phyloP scores from a whole-genome alignment of 2,888 invertebrate genomes.

The Ochropacha duplaris region DNA sequence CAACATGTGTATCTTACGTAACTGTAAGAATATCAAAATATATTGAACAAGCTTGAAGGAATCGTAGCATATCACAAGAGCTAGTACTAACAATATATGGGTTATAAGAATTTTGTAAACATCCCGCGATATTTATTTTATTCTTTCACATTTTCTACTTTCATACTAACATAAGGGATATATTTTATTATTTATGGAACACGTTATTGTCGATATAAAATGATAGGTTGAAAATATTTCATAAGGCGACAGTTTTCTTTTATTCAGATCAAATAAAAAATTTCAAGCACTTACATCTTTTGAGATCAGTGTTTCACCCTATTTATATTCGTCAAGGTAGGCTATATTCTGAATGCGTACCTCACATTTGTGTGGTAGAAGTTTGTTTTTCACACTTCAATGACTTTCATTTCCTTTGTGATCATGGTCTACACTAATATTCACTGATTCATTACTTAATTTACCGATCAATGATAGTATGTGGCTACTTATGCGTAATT shows the following conservation, averaged over 20 bases:
- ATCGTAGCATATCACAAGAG: background rate
- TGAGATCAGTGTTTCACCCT: background rate
- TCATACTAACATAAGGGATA: background rate
- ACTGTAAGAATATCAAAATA: background rate
- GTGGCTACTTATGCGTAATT: background rate
- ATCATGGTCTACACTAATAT: background rate
- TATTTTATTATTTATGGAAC: background rate
- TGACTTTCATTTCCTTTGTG: background rate
- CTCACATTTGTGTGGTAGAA: background rate
- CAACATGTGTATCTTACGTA: background rate
- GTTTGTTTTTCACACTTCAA: background rate
- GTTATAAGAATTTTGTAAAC: background rate
- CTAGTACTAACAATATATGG: background rate
- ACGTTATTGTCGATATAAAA: background rate
- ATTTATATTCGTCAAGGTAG: too few species aligned
- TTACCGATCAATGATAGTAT: background rate
- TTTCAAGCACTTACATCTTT: background rate
- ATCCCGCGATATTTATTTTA: background rate
- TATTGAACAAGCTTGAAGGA: background rate
- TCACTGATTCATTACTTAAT: background rate
- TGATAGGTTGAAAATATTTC: background rate
- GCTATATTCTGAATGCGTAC: too few species aligned
- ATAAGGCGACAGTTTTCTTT: conserved; percentile 6
- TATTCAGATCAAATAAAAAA: background rate
- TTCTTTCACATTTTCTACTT: background rate